These are phyloP conservation scores for Tenebrosternarchus preto DNA, from an alignment of 2,113 vertebrate genomes.

Conservation along the genomic window DNA sequence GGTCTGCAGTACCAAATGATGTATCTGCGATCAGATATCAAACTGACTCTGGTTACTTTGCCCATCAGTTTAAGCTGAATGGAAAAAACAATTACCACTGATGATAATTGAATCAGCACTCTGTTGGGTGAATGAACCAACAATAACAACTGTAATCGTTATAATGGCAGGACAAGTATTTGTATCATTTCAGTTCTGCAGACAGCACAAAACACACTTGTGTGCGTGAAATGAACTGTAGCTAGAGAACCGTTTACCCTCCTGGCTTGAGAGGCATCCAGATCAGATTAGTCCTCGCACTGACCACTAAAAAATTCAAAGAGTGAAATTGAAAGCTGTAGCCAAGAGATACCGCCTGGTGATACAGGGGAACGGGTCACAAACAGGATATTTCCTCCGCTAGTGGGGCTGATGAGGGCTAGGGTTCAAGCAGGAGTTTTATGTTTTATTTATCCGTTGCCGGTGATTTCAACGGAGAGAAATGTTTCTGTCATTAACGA, in stretches of 20 bases:
- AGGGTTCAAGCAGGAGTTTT: constrained; percentile 49
- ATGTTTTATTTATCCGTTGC: constrained; percentile 53
- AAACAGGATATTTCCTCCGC: constrained; percentile 63
- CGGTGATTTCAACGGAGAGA: constrained; percentile 23
- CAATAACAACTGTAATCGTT: constrained; percentile 67
- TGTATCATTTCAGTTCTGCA: constrained; percentile 65
- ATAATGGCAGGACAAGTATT: constrained; percentile 69
- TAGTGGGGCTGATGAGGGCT: constrained; percentile 57
- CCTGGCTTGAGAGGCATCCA: constrained; percentile 67
- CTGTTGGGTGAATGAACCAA: constrained; percentile 61
- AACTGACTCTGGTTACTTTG: constrained; percentile 26
- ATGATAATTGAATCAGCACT: constrained; percentile 58
- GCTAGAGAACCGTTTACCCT: constrained; percentile 66
- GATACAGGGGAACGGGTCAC: constrained; percentile 59
- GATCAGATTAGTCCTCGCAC: constrained; percentile 74
- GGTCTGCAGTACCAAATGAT: background rate
- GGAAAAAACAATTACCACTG: constrained; percentile 57
- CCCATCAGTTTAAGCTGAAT: constrained; percentile 50
- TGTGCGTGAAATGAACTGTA: constrained; percentile 74
- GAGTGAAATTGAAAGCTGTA: constrained; percentile 66
- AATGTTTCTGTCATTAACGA: constrained; percentile 33
- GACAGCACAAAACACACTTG: constrained; percentile 70
- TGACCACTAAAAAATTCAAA: constrained; percentile 69
- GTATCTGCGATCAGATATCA: constrained; percentile 38
- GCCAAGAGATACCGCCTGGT: constrained; percentile 75